Evolutionary conservation across 2,888 invertebrate genomes (phyloP), one percentile per base, ranked within the genome.

Genomic region (Lasioglossum marginatum): DNA sequence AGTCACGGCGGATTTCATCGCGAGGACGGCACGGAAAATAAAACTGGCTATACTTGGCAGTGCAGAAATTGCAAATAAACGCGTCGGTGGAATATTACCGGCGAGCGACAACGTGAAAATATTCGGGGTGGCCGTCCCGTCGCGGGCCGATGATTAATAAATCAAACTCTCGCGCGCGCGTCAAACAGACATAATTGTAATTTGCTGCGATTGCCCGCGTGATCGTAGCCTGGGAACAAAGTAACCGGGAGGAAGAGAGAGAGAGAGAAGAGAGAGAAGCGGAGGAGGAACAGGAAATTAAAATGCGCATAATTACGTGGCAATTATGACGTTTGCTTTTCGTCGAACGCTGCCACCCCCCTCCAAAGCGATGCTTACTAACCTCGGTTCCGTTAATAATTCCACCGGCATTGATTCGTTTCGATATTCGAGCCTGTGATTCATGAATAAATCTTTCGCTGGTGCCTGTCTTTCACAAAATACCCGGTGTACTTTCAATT

Each of bases 271-370:
- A 31, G 60, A 60, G 10, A 52, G 27, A 31, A 27, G 23, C 31
- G 31, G 72, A n/a, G 12, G 40, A 27, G 71, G 71, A 48, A 70
- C 16, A n/a, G 37, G 27, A 76, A 85, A 91, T 91, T 91, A 90
- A 91, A 91, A 90, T 91, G 89, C 90, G 87, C 91, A 91, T 91
- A 91, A 92, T 91, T 86, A 90, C 85, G 86, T 87, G 86, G 88
- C 87, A 92, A 92, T 92, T 92, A 92, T 86, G 85, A 90, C 87
- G 89, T 90, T 90, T 90, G 90, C 89, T 81, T 90, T 90, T 88
- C 90, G 86, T 79, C 82, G 85, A 77, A 68, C 66, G 66, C 66
- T 77, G 86, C 79, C 75, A 82, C 73, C 74, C 31, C 45, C 48
- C 60, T 23, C 52, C 23, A 52, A 52, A 52, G 31, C 45, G 77